A percentile compares a stretch with the other conserved stretches of the same genome.
Conservation (phyloP, 2,113 vertebrate genomes). For the Siniperca chuatsi region DNA sequence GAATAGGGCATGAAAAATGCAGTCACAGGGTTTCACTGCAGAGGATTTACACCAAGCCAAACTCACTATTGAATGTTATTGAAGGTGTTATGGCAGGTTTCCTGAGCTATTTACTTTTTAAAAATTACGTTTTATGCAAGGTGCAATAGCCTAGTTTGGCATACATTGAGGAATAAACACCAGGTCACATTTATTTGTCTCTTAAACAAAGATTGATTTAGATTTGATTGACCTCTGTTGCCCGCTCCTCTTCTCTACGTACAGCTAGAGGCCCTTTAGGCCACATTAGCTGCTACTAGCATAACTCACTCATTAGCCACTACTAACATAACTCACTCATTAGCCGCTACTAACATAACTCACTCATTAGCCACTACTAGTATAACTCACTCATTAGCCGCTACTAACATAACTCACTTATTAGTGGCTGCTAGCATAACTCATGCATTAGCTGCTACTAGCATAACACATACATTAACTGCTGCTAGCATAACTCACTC, state of each 20-base stretch:
- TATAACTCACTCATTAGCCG: too few species aligned
- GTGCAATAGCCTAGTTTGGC: background rate
- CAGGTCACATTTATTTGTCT: background rate
- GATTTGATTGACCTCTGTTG: background rate
- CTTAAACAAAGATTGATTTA: background rate
- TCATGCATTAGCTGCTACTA: too few species aligned
- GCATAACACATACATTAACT: too few species aligned
- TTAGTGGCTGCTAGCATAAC: too few species aligned
- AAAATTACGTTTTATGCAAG: too few species aligned
- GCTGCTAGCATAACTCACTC: background rate
- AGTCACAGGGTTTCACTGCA: conserved; percentile 36
- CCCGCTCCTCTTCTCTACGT: too few species aligned
- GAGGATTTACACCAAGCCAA: conserved; percentile 13
- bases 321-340: too few species aligned
- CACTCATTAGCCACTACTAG: too few species aligned
- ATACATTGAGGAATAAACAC: background rate
- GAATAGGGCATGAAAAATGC: conserved; percentile 38
- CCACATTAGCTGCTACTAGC: too few species aligned
- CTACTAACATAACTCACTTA: background rate
- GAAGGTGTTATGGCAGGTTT: background rate
- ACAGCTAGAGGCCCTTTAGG: too few species aligned
- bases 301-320: too few species aligned
- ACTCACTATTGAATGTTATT: background rate
- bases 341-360: too few species aligned
- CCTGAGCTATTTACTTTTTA: background rate